Conservation (phyloP, 37 sponge, comb jelly and placozoan genomes). For the Crambe crambe region DNA sequence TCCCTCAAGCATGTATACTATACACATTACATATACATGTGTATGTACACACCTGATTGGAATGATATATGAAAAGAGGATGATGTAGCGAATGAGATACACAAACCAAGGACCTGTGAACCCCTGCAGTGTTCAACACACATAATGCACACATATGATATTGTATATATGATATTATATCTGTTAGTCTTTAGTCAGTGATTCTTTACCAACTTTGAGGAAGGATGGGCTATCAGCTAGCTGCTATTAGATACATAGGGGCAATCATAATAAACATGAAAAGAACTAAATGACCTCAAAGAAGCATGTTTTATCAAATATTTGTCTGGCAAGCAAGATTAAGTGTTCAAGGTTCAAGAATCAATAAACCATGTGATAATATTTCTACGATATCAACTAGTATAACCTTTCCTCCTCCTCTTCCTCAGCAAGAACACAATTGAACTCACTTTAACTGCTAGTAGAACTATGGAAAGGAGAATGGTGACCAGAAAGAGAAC, state of each 20-base stretch:
- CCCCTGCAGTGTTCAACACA: conserved; percentile 38
- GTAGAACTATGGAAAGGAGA: conserved; percentile 56
- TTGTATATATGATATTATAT: neutral
- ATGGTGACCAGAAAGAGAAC: conserved; percentile 82
- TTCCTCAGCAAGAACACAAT: neutral
- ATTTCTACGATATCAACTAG: neutral
- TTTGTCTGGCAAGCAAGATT: no score
- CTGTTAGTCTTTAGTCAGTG: no score
- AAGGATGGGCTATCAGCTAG: no score
- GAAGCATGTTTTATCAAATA: no score
- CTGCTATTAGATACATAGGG: no score
- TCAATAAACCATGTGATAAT: neutral
- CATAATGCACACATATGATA: conserved; percentile 8
- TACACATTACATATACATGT: no score
- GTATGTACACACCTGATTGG: conserved; percentile 99
- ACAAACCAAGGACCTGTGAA: conserved; percentile 75
- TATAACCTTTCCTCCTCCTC: neutral
- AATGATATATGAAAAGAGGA: conserved; percentile 96
- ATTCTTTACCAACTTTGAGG: neutral
- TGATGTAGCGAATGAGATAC: conserved; percentile 81
- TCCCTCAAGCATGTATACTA: neutral
- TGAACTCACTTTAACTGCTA: conserved; percentile 67
- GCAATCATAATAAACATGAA: no score
- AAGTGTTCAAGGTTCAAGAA: no score
- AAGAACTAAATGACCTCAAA: no score